These are phyloP conservation scores for Moxostoma hubbsi DNA, from an alignment of 2,797 vertebrate species.

Conservation along the genomic window DNA sequence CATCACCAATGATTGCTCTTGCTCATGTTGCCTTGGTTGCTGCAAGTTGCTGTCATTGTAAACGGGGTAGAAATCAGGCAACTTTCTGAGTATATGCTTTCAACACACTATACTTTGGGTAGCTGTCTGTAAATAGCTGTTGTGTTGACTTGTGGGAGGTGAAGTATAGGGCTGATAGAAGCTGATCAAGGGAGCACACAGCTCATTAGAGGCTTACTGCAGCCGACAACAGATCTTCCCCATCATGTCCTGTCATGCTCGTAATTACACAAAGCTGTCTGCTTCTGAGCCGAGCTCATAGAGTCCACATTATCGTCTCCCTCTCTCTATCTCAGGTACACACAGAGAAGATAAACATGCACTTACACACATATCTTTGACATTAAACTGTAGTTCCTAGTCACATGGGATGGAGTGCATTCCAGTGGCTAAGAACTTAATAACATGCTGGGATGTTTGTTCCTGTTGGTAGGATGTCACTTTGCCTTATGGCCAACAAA, in stretches of 20 bases:
- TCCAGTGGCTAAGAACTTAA: slow-evolving; percentile 49
- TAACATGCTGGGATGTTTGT: slow-evolving; percentile 51
- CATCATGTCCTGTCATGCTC: slow-evolving; percentile 55
- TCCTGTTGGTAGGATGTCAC: slow-evolving; percentile 8
- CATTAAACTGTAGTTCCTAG: slow-evolving; percentile 35
- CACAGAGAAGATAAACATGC: slow-evolving; percentile 26
- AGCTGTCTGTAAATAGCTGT: not conserved
- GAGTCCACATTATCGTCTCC: slow-evolving; percentile 15
- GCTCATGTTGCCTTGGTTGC: no score
- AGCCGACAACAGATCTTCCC: slow-evolving; percentile 32
- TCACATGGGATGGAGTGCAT: slow-evolving; percentile 46
- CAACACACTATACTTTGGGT: not conserved
- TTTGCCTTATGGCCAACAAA: slow-evolving; percentile 26
- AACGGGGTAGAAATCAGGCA: not conserved
- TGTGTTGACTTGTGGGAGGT: slow-evolving; percentile 25
- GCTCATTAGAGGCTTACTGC: slow-evolving; percentile 29
- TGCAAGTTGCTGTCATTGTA: no score
- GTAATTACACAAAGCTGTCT: slow-evolving; percentile 54
- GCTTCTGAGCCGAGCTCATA: slow-evolving; percentile 34
- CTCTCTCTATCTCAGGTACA: slow-evolving; percentile 8
- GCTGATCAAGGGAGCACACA: slow-evolving; percentile 51
- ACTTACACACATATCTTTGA: slow-evolving; percentile 38
- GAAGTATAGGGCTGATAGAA: slow-evolving; percentile 13
- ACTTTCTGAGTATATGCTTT: not conserved
- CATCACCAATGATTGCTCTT: no score